Evolutionary conservation across 2,113 vertebrate species (phyloP).

Genomic region (Apus apus): DNA sequence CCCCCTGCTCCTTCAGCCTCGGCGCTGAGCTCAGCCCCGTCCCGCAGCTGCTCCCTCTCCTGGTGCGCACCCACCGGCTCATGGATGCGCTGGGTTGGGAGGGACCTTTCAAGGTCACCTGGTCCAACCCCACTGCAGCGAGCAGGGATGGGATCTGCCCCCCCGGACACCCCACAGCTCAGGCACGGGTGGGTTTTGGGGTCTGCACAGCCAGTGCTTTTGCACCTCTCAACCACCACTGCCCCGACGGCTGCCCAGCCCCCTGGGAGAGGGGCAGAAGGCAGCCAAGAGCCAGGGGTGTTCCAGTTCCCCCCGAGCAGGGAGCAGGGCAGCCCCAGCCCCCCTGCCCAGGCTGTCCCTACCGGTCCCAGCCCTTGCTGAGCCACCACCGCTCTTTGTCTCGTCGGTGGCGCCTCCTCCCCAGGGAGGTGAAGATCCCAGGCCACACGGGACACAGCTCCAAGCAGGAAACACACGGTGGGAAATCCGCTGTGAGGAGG

Average conservation of each 20-base stretch:
- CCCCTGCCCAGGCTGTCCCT: background rate
- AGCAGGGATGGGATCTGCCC: background rate
- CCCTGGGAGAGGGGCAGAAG: background rate
- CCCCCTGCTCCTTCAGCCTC: background rate
- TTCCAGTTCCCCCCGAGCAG: background rate
- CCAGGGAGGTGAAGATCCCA: accelerated
- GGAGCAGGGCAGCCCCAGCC: background rate
- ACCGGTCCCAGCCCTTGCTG: background rate
- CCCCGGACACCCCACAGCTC: background rate
- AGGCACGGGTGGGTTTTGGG: background rate
- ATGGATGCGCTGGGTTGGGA: no score
- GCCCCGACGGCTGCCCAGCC: accelerated
- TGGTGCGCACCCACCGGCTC: accelerated
- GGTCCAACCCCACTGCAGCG: no score
- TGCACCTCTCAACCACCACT: accelerated
- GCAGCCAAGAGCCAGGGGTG: background rate
- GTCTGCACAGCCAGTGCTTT: background rate
- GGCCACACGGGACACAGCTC: accelerated
- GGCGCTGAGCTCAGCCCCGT: background rate
- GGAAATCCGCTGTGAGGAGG: background rate
- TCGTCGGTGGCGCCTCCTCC: accelerated
- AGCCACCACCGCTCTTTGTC: background rate
- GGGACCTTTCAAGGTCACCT: no score
- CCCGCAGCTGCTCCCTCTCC: background rate
- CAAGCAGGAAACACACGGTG: background rate